Percentiles rank a stretch among this genome's conserved stretches.
These are phyloP conservation scores for Zhuqinia jingwanae DNA, from an alignment of 2,888 invertebrate species.

Conservation along the genomic window DNA sequence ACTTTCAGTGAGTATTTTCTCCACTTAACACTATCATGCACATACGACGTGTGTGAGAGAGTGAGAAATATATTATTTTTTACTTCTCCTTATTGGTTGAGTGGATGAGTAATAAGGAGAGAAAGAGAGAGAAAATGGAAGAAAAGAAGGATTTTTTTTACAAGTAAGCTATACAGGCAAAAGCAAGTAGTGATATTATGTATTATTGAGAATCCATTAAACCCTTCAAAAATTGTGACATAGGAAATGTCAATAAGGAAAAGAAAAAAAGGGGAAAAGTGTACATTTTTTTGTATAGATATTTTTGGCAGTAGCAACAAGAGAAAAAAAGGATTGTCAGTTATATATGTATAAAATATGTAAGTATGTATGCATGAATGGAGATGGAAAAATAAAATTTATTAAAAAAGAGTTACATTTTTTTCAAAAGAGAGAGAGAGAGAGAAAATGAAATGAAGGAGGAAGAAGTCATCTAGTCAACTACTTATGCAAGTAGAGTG, in stretches of 20 bases:
- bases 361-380: conserved; percentile 23
- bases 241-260: conserved; percentile 65
- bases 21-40: conserved; percentile 52
- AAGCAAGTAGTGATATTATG: conserved; percentile 7
- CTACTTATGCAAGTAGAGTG: conserved; percentile 44
- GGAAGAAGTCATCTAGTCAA: conserved; percentile 60
- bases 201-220: conserved; percentile 67
- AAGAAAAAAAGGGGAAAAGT: conserved; percentile 21
- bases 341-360: conserved; percentile 1
- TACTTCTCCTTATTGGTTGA: conserved; percentile 8
- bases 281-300: neutral
- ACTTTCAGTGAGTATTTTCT: conserved; percentile 31
- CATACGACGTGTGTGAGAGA: conserved; percentile 15
- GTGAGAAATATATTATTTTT: neutral
- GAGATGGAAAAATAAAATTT: conserved; percentile 41
- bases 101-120: conserved; percentile 44
- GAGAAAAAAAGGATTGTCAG: no score
- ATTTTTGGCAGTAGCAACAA: conserved; percentile 22
- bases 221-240: conserved; percentile 70
- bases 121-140: neutral
- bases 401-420: conserved; percentile 41
- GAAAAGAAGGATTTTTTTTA: conserved; percentile 10
- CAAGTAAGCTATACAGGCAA: conserved; percentile 7
- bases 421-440: neutral
- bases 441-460: conserved; percentile 53